phyloP scores from a whole-genome alignment of 2,797 vertebrate genomes.

The Microchirus variegatus region DNA sequence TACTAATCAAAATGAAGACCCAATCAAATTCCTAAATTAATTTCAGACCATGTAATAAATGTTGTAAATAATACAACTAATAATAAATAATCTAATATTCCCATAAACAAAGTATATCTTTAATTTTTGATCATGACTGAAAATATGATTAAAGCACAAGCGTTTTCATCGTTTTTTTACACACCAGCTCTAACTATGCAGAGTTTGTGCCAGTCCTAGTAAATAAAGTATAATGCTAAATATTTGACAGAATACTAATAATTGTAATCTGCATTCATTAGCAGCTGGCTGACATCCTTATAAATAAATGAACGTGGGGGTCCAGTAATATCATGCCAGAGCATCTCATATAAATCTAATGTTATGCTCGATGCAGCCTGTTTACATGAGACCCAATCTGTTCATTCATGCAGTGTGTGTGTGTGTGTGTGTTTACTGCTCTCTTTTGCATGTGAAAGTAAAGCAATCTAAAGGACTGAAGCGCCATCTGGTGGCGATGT shows the following conservation, averaged over 20 bases:
- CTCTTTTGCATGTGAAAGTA: conserved; percentile 20
- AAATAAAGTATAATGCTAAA: conserved; percentile 61
- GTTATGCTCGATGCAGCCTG: conserved; percentile 51
- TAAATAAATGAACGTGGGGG: conserved; percentile 63
- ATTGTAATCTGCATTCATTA: conserved; percentile 58
- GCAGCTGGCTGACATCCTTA: conserved; percentile 42
- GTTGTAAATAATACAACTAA: too few species aligned
- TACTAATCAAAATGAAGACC: too few species aligned
- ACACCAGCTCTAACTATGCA: conserved; percentile 33
- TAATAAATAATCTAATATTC: too few species aligned
- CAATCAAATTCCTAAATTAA: too few species aligned
- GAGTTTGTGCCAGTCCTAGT: conserved; percentile 33
- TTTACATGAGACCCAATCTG: conserved; percentile 59
- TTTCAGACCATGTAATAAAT: too few species aligned
- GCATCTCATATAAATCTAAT: conserved; percentile 49
- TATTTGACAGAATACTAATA: conserved; percentile 66
- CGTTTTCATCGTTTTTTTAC: conserved; percentile 24
- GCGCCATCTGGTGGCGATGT: conserved; percentile 81
- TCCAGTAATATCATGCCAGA: conserved; percentile 45
- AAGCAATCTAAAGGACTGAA: conserved; percentile 75
- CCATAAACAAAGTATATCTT: too few species aligned
- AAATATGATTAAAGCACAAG: conserved; percentile 23
- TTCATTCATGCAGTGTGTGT: conserved; percentile 55
- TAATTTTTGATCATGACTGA: conserved; percentile 9
- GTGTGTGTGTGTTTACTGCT: conserved; percentile 15